Evolutionary conservation across 1,140 invertebrate genomes (phyloP).

Genomic region (Eubasilissa regina): DNA sequence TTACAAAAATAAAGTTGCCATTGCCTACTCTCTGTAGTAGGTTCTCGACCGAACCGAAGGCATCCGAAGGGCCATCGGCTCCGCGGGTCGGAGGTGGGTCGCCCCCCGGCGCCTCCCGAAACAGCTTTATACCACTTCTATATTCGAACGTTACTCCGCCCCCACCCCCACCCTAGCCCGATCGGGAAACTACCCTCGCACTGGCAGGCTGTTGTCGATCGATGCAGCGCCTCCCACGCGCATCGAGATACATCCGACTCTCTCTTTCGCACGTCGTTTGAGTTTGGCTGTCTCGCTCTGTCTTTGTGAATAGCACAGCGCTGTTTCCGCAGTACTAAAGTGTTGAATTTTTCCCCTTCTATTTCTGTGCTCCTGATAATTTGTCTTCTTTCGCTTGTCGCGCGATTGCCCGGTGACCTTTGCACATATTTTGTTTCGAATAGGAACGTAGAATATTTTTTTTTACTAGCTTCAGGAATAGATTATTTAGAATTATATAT

Average conservation of each 20-base stretch:
- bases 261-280: constrained; percentile 25
- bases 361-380: constrained; percentile 42
- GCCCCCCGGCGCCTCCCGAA: background rate
- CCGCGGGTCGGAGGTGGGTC: background rate
- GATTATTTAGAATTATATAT: too few species aligned
- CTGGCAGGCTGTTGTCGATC: constrained; percentile 53
- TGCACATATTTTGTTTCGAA: constrained; percentile 17
- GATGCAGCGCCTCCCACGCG: constrained; percentile 60
- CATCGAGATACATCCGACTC: constrained; percentile 47
- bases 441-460: background rate
- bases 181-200: constrained; percentile 25
- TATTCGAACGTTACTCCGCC: constrained; percentile 26
- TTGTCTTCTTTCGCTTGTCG: constrained; percentile 38
- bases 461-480: background rate
- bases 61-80: constrained; percentile 3
- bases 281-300: constrained; percentile 6
- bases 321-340: constrained; percentile 36
- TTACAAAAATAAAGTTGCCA: too few species aligned
- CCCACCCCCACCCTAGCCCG: constrained; percentile 7
- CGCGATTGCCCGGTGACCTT: constrained; percentile 33
- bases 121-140: constrained; percentile 29
- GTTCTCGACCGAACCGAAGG: background rate
- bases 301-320: constrained; percentile 15
- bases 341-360: constrained; percentile 45
- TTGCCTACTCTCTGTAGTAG: too few species aligned